These are phyloP conservation scores for Xiphophorus birchmanni DNA, from an alignment of 2,797 vertebrate species.

Conservation along the genomic window DNA sequence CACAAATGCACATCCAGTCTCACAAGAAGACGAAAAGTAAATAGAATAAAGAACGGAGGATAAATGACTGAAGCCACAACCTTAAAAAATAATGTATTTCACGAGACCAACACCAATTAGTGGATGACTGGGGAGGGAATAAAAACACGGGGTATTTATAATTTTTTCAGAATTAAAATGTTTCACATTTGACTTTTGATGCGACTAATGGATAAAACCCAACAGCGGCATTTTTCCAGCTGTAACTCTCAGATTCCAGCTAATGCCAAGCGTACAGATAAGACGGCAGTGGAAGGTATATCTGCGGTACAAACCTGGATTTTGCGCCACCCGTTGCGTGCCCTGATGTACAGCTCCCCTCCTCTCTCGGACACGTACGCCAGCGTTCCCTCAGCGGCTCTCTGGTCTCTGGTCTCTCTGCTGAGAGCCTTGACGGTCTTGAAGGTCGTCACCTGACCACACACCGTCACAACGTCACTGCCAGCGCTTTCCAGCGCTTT, in stretches of 20 bases:
- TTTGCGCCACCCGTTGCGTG: slow-evolving; percentile 88
- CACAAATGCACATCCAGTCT: not conserved
- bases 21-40: too few relatives aligned
- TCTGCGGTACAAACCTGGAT: slow-evolving; percentile 80
- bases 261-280: too few relatives aligned
- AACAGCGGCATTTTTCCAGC: too few relatives aligned
- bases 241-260: too few relatives aligned
- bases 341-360: slow-evolving; percentile 88
- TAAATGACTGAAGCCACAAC: not conserved
- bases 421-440: slow-evolving; percentile 80
- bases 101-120: not conserved
- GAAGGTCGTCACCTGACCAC: slow-evolving; percentile 83
- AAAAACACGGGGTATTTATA: not conserved
- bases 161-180: not conserved
- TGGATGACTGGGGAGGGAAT: not conserved
- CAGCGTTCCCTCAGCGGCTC: slow-evolving; percentile 84
- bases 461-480: slow-evolving; percentile 22
- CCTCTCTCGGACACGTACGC: slow-evolving; percentile 86
- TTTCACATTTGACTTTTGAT: not conserved
- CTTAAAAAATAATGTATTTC: not conserved
- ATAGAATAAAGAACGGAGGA: not conserved
- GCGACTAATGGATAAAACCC: too few relatives aligned
- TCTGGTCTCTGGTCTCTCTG: slow-evolving; percentile 74
- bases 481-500: not conserved
- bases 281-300: not conserved